These are phyloP conservation scores for Gracilinanus agilis DNA, from an alignment of 2,113 vertebrate genomes.

Conservation along the genomic window DNA sequence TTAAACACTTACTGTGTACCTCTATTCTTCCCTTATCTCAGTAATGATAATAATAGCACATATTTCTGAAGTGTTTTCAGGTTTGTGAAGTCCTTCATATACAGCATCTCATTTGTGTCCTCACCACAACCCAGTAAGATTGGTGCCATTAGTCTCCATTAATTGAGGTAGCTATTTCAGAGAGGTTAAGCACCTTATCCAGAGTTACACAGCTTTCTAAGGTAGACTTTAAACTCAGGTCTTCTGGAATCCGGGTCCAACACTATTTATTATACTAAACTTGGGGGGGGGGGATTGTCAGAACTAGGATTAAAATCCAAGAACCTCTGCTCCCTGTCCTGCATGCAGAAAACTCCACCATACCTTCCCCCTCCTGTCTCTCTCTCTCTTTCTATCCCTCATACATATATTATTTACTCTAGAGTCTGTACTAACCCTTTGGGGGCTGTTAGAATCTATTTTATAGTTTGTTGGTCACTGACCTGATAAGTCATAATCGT, in stretches of 20 bases:
- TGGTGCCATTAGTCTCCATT: neutral
- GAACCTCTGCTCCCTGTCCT: neutral
- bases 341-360: neutral
- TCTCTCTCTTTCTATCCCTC: constrained; percentile 22
- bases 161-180: neutral
- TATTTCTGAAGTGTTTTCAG: no score
- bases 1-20: neutral
- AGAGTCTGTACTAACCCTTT: constrained; percentile 73
- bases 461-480: constrained; percentile 80
- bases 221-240: neutral
- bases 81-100: neutral
- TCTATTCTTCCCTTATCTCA: neutral
- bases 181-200: neutral
- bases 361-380: neutral
- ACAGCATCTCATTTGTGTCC: neutral
- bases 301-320: constrained; percentile 42
- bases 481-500: constrained; percentile 79
- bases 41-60: neutral
- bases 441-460: constrained; percentile 78
- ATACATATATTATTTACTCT: constrained; percentile 77
- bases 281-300: neutral
- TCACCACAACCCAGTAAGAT: neutral
- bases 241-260: neutral
- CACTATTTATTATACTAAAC: neutral
- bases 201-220: neutral